Conservation (phyloP, 1,140 invertebrate species). For the Akabosia matsudoensis region DNA sequence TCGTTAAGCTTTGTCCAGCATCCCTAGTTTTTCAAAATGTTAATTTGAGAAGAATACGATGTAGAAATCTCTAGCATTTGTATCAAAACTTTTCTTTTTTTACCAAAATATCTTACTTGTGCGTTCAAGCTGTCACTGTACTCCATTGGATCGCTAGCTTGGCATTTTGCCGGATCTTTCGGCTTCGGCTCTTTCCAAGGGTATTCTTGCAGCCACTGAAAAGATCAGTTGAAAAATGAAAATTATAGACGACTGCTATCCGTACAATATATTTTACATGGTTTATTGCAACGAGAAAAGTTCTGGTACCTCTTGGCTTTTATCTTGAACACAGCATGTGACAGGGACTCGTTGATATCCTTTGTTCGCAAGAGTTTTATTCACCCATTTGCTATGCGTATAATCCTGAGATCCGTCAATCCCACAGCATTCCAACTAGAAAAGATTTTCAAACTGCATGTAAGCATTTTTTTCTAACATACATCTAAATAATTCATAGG, state of each 20-base stretch:
- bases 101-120: constrained; percentile 11
- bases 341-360: constrained; percentile 44
- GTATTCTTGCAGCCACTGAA: constrained; percentile 51
- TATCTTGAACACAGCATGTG: constrained; percentile 55
- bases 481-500: not conserved
- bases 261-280: too few relatives aligned
- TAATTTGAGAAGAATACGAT: not conserved
- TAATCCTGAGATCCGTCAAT: constrained; percentile 56
- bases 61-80: not conserved
- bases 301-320: constrained; percentile 52
- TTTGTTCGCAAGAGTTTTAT: constrained; percentile 50
- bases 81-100: not conserved
- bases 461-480: not conserved
- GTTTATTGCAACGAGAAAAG: too few relatives aligned
- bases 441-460: not conserved
- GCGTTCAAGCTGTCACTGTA: constrained; percentile 47
- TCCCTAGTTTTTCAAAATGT: constrained; percentile 42
- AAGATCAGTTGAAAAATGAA: not conserved
- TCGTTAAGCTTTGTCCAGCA: constrained; percentile 47
- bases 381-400: constrained; percentile 55
- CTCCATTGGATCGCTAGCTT: constrained; percentile 48
- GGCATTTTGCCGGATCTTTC: constrained; percentile 52
- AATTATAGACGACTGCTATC: too few relatives aligned
- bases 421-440: constrained; percentile 60
- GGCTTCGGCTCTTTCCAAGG: constrained; percentile 55